Base-by-base conservation (phyloP, 2,888 invertebrate species). In the Cryptocephalus primarius region DNA sequence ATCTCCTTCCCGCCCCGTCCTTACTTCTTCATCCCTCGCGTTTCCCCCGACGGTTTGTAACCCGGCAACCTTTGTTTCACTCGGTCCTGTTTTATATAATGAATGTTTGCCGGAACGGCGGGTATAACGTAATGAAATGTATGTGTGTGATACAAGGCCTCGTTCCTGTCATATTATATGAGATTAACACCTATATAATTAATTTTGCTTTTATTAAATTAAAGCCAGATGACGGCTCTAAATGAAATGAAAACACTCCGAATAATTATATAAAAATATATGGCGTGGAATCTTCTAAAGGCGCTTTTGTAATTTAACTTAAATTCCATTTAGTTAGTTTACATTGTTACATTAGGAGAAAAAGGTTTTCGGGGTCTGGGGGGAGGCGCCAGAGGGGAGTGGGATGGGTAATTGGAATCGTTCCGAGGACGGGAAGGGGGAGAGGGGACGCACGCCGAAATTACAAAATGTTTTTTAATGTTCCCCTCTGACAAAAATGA, bases 41-140 rank as follows among this genome's bases (percentile, higher is more conserved):
- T 43, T 38, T 14, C 43, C 14, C 33, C 36, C 22, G 43, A 43
- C 40, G 41, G 43, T 40, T 46, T 38, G 55, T 58, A 12, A 11
- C 36, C 36, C 36, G 22, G 22, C 22, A 22, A 22, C 22, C 22
- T 22, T 22, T 22, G 22, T 22, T 22, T 22, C 22, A 22, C 22
- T 22, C 22, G 22, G 22, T 22, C 22, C 52, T 53, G 59, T 59
- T 61, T 61, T 62, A 60, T 56, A 60, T 62, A 62, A 62, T 61
- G 61, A 61, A 61, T 60, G 60, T 61, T 61, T 61, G 61, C 55
- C 56, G 58, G 55, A 57, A 61, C 59, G 59, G 57, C 60, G 61
- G 46, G 22, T 22, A 22, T 22, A 22, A 22, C 22, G 22, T 22
- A 22, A 22, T 22, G 22, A 22, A 22, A 22, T 22, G 22, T 22